Evolutionary conservation across 2,888 invertebrate genomes (phyloP).

Genomic region (Tipula vernalis): DNA sequence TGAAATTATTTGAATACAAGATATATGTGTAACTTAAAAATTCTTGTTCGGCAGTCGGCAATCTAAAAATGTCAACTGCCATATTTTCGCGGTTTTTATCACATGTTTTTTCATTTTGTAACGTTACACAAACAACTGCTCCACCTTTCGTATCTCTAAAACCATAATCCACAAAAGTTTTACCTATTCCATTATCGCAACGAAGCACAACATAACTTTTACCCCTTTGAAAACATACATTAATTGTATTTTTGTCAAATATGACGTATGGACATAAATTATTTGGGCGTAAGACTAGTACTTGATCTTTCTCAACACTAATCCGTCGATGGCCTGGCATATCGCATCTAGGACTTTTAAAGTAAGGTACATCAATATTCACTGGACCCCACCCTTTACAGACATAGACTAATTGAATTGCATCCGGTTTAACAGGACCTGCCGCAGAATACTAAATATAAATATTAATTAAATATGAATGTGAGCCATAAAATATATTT

Average conservation of each 20-base stretch:
- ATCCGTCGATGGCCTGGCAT: background rate
- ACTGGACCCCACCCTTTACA: background rate
- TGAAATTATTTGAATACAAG: background rate
- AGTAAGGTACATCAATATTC: background rate
- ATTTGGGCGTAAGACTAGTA: background rate
- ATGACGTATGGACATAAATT: background rate
- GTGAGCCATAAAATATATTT: background rate
- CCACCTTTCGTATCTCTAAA: background rate
- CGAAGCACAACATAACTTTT: background rate
- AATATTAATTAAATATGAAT: background rate
- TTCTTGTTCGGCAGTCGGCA: background rate
- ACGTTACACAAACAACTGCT: background rate
- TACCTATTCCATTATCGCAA: background rate
- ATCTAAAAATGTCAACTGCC: background rate
- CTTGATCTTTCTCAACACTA: background rate
- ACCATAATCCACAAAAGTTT: background rate
- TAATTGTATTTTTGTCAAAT: background rate
- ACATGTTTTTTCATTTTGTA: background rate
- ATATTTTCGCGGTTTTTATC: fast-evolving
- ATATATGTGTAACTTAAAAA: background rate
- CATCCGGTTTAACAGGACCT: background rate
- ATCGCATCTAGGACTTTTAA: background rate
- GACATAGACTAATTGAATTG: background rate
- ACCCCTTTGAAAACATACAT: background rate
- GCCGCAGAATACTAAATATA: background rate